Conservation (phyloP, 2,797 vertebrate genomes). For the Antennarius maculatus region DNA sequence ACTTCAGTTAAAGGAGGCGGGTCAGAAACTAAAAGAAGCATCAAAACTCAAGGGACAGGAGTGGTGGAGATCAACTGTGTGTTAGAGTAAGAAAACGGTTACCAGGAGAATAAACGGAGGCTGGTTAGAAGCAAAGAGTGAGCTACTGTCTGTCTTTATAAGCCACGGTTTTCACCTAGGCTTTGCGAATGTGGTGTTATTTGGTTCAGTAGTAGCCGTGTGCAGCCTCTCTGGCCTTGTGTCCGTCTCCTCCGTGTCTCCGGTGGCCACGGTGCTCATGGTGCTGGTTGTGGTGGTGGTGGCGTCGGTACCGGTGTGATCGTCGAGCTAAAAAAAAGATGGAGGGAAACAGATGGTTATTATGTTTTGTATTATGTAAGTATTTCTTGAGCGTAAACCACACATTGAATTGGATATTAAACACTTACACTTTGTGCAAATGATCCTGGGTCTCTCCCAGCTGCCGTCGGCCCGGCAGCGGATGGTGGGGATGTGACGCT, state of each 20-base stretch:
- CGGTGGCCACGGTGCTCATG: slow-evolving; percentile 88
- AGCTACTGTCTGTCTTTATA: slow-evolving; percentile 64
- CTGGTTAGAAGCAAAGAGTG: slow-evolving; percentile 45
- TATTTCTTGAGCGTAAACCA: background rate
- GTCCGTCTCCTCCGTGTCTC: slow-evolving; percentile 78
- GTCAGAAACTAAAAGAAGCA: slow-evolving; percentile 27
- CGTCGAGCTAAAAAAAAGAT: slow-evolving; percentile 81
- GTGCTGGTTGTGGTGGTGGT: slow-evolving; percentile 85
- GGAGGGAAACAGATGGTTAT: background rate
- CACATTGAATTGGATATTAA: background rate
- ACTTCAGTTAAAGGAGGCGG: slow-evolving; percentile 59
- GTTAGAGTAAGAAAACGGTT: slow-evolving; percentile 50
- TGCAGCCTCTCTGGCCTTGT: slow-evolving; percentile 75
- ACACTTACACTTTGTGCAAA: slow-evolving; percentile 93
- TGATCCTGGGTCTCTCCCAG: slow-evolving; percentile 93
- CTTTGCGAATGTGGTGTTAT: slow-evolving; percentile 60
- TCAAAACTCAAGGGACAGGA: slow-evolving; percentile 29
- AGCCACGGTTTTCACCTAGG: slow-evolving; percentile 67
- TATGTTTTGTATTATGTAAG: background rate
- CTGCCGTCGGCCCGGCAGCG: slow-evolving; percentile 89
- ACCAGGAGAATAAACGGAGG: slow-evolving; percentile 46
- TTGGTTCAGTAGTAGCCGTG: slow-evolving; percentile 80
- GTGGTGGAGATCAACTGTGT: slow-evolving; percentile 23
- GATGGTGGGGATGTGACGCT: slow-evolving; percentile 89
- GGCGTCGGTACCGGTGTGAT: slow-evolving; percentile 89